These are phyloP conservation scores for Cercocebus atys DNA, from an alignment of 2,113 vertebrate species.

Conservation along the genomic window DNA sequence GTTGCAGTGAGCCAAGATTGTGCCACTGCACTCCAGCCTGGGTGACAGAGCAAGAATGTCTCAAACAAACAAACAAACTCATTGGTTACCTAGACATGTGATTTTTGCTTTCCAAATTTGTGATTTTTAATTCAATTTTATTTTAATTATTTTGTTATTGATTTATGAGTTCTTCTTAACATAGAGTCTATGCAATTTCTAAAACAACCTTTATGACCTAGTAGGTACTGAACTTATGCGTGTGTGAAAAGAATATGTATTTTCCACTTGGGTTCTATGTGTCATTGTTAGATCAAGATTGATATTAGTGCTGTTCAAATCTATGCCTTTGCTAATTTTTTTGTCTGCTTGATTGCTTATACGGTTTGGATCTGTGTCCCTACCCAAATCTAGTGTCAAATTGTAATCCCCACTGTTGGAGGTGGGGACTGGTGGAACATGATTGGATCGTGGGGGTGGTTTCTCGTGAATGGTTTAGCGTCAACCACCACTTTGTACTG, in stretches of 20 bases:
- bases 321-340: slow-evolving; percentile 21
- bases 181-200: not conserved
- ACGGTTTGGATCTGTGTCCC: too few species aligned
- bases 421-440: too few species aligned
- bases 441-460: too few species aligned
- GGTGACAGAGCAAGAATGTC: too few species aligned
- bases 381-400: too few species aligned
- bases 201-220: not conserved
- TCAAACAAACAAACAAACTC: not conserved
- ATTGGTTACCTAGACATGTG: not conserved
- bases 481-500: too few species aligned
- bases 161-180: not conserved
- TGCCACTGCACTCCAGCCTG: too few species aligned
- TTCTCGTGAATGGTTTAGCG: too few species aligned
- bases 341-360: not conserved
- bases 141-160: not conserved
- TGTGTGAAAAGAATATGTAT: not conserved
- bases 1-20: too few species aligned
- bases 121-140: not conserved
- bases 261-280: not conserved
- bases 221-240: not conserved
- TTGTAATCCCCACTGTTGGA: too few species aligned
- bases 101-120: slow-evolving; percentile 33
- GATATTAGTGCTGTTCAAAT: not conserved
- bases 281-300: not conserved